A percentile compares a stretch with the other conserved stretches of the same genome.
Conservation (phyloP, 2,888 invertebrate species). For the Thyatira batis region DNA sequence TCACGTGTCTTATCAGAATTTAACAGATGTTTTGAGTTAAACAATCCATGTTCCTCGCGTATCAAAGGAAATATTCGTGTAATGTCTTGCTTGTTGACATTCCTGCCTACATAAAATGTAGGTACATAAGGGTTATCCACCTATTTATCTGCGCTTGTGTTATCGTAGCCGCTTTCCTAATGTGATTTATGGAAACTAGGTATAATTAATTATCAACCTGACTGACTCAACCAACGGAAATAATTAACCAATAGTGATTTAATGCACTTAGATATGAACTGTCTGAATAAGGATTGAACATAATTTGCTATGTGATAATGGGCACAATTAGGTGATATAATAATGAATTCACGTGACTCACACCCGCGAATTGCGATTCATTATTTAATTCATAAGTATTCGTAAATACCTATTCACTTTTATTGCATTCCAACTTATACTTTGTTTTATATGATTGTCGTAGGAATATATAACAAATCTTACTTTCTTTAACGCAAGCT, state of each 20-base stretch:
- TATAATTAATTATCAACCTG: background rate
- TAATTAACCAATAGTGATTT: background rate
- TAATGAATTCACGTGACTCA: background rate
- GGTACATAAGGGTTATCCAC: too few relatives aligned
- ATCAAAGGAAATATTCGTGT: background rate
- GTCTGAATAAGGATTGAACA: background rate
- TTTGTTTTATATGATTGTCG: too few relatives aligned
- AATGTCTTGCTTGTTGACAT: slow-evolving; percentile 1
- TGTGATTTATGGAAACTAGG: background rate
- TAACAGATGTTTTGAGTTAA: background rate
- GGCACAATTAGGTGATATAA: background rate
- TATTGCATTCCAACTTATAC: too few relatives aligned
- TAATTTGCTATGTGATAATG: background rate
- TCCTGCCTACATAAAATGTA: background rate
- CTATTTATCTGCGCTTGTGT: background rate
- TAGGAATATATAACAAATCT: too few relatives aligned
- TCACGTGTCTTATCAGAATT: background rate
- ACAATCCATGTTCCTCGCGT: background rate
- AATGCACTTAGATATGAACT: background rate
- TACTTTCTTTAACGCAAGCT: background rate
- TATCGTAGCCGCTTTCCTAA: background rate
- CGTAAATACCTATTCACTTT: too few relatives aligned
- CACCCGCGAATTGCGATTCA: background rate
- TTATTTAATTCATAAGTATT: background rate
- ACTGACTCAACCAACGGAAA: background rate